These are phyloP conservation scores for Athalia circularis DNA, from an alignment of 2,888 invertebrate species.

Conservation along the genomic window DNA sequence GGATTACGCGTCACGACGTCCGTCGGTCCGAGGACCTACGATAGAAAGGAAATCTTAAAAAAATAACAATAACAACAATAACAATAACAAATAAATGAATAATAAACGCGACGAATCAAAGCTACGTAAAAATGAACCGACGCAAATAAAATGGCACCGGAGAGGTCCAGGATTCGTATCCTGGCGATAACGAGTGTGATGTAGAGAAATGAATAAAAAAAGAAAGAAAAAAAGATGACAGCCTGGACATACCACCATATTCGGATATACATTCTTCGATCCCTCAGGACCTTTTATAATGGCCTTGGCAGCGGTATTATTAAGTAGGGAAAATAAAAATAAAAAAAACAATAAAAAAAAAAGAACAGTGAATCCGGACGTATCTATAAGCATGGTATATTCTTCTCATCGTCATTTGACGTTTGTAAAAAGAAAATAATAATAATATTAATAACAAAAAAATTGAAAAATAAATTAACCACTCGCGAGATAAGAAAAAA, in stretches of 20 bases:
- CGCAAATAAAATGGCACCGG: neutral
- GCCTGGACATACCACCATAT: conserved; percentile 9
- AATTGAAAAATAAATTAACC: no score
- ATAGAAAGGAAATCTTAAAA: neutral
- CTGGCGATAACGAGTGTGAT: conserved; percentile 70
- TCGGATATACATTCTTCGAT: conserved; percentile 53
- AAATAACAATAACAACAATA: neutral
- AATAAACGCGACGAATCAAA: neutral
- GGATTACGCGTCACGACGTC: no score
- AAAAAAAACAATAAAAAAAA: conserved; percentile 47
- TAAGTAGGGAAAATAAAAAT: conserved; percentile 63
- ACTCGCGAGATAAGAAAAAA: no score
- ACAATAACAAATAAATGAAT: neutral
- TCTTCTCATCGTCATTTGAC: no score
- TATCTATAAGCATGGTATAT: no score
- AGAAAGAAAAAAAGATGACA: conserved; percentile 46
- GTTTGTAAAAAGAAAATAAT: no score
- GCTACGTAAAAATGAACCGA: no score
- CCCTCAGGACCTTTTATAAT: conserved; percentile 73
- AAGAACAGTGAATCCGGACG: no score
- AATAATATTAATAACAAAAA: no score
- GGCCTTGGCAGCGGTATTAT: conserved; percentile 70
- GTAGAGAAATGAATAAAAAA: conserved; percentile 51
- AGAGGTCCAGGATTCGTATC: conserved; percentile 64
- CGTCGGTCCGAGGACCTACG: neutral